These are phyloP conservation scores for Agrotis clavis DNA, from an alignment of 2,888 invertebrate genomes.

Conservation along the genomic window DNA sequence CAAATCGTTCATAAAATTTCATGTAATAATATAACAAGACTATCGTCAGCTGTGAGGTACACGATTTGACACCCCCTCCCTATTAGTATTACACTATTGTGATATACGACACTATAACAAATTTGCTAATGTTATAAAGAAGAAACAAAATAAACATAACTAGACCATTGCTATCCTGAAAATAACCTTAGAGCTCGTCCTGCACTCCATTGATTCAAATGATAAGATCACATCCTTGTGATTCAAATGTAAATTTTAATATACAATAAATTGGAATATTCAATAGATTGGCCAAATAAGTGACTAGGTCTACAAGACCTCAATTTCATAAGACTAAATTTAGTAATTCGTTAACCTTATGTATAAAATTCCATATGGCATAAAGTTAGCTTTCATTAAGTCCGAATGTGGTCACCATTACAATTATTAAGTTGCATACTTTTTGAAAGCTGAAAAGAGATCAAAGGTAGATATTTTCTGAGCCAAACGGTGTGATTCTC, in stretches of 20 bases:
- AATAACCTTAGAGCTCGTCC: conserved; percentile 88
- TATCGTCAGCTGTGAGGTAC: conserved; percentile 82
- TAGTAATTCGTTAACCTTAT: conserved; percentile 91
- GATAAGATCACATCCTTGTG: conserved; percentile 84
- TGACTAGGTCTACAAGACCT: conserved; percentile 90
- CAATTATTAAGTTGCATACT: conserved; percentile 90
- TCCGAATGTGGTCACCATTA: conserved; percentile 87
- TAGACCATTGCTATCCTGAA: conserved; percentile 91
- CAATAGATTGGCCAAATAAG: conserved; percentile 90
- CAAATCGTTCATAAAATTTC: conserved; percentile 89
- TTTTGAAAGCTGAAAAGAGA: conserved; percentile 91
- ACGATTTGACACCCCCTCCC: conserved; percentile 91
- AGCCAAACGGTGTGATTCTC: conserved; percentile 91
- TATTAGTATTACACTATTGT: conserved; percentile 90
- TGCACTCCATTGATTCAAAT: conserved; percentile 90
- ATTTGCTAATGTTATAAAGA: conserved; percentile 89
- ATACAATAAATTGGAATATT: conserved; percentile 91
- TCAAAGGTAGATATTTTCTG: conserved; percentile 91
- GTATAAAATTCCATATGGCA: conserved; percentile 91
- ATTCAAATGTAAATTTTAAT: conserved; percentile 87
- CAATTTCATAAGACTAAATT: conserved; percentile 90
- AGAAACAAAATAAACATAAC: conserved; percentile 90
- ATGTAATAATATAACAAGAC: conserved; percentile 89
- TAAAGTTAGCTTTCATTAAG: conserved; percentile 91
- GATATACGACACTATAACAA: conserved; percentile 91